Evolutionary conservation across 2,888 invertebrate species (phyloP).

Genomic region (Andricus quercusramuli): DNA sequence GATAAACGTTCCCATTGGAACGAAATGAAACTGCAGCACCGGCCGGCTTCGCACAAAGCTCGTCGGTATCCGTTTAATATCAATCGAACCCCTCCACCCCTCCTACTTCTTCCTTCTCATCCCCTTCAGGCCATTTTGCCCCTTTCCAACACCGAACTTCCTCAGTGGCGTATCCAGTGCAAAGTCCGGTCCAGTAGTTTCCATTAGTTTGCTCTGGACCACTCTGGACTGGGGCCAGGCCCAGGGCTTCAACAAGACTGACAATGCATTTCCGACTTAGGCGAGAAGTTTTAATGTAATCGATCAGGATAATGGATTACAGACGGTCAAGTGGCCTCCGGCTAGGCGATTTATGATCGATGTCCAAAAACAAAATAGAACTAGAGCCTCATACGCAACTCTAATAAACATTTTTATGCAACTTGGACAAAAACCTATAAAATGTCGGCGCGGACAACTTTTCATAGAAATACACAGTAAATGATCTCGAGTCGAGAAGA

Average conservation of each 20-base stretch:
- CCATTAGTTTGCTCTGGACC: conserved; percentile 53
- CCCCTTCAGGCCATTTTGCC: conserved; percentile 23
- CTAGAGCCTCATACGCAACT: no score
- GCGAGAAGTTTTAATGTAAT: conserved; percentile 33
- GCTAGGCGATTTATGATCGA: background rate
- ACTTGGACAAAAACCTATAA: no score
- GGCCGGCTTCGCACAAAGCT: conserved; percentile 49
- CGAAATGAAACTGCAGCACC: conserved; percentile 67
- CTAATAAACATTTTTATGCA: no score
- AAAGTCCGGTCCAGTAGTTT: conserved; percentile 52
- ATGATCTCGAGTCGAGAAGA: no score
- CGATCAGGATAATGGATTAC: background rate
- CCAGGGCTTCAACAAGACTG: conserved; percentile 49
- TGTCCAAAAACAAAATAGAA: background rate
- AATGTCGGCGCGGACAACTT: no score
- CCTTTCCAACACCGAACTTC: conserved; percentile 28
- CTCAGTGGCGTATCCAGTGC: conserved; percentile 45
- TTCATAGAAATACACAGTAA: no score
- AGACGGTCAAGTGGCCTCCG: background rate
- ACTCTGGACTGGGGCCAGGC: conserved; percentile 43
- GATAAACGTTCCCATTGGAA: conserved; percentile 66
- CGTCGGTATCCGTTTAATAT: conserved; percentile 52
- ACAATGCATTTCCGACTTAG: conserved; percentile 53
- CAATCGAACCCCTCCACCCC: conserved; percentile 46
- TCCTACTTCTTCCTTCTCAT: conserved; percentile 8